Evolutionary conservation across 2,888 invertebrate genomes (phyloP), one percentile per base, ranked within the genome.

Genomic region (Seira musarum): DNA sequence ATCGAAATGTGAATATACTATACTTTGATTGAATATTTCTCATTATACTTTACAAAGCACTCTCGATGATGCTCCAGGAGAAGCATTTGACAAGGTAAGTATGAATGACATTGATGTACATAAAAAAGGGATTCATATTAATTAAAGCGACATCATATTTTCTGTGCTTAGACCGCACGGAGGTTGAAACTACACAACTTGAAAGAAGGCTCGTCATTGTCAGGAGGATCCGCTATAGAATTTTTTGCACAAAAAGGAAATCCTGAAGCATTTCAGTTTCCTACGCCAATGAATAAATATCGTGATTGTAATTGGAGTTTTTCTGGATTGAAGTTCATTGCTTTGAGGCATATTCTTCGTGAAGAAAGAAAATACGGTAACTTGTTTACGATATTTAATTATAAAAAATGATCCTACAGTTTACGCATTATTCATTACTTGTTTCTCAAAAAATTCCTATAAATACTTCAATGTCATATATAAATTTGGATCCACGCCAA

Each of bases 251-350:
- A 90, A 87, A 92, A 93, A 8, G 91, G 91, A n/a, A 90, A 94
- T 89, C 91, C 92, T 0, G 87, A 90, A 10, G 89, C 92, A 78
- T 96, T 93, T 89, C 87, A 91, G 24, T 94, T 96, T 87, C 91
- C 93, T 0, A 87, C 91, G 61, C 93, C 94, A 0, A 89, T 96
- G 88, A 87, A 91, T 80, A 86, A 85, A 66, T 90, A 92, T 74
- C 92, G 91, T 87, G 93, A 96, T 88, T 98, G 98, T 88, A 94
- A 95, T 89, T 98, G 98, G 88, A 97, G 96, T 89, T 95, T 97
- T 88, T 91, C 96, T 84, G 98, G 98, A 0, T 88, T 95, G 1
- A 94, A 94, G 88, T 93, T 92, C 88, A 91, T 90, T 71, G 90
- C 92, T 8, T 87, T 90, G 30, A 88, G 89, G 1, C 90, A 92